Base-by-base conservation (phyloP, 2,113 vertebrate species). In the Elaphurus davidianus region DNA sequence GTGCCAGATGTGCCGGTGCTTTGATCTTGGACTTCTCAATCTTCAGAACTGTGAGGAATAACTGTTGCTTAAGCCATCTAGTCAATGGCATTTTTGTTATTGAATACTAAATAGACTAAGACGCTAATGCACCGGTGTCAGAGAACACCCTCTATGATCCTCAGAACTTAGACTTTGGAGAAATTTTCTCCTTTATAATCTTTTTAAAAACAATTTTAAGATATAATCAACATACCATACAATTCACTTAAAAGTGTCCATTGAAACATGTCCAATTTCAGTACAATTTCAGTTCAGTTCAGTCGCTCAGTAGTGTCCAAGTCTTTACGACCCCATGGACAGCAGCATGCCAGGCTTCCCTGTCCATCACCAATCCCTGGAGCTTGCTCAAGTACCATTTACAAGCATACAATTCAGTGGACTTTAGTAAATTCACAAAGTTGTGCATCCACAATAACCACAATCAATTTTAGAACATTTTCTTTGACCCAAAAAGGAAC, bases 251-350 rank as follows among this genome's bases (percentile, higher is more conserved):
- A 76, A 87, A 60, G 16, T 78, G 17, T 60, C 36, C 54, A 12
- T 11, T 55, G 10, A 86, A 10, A 74, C 45, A 4, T 62, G 1
- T 33, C n/a, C 67, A 71, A 14, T 50, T 50, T 14, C 47, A 71
- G 67, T 23, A 40, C 2, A 10, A 71, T 71, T 40, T 40, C 67
- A 40, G 67, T 71, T 54, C 52, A 54, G 16, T 54, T 40, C 10
- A 40, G n/a, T 71, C 0, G 2, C n/a, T 23, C 67, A 40, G 19
- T 71, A 0, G 0, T 40, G 10, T 71, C n/a, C 0, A 5, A 71
- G n/a, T 71, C 67, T 71, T 71, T 36, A 40, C 1, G 2, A 23
- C 5, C n/a, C n/a, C 10, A 40, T 23, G 19, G 10, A 71, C n/a
- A 40, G 19, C 67, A 40, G 67, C n/a, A 71, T 36, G 67, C 67